A percentile compares a stretch with the other conserved stretches of the same genome.
These are phyloP conservation scores for Heterodera filipjevi DNA, from an alignment of 2,888 invertebrate species.

Conservation along the genomic window DNA sequence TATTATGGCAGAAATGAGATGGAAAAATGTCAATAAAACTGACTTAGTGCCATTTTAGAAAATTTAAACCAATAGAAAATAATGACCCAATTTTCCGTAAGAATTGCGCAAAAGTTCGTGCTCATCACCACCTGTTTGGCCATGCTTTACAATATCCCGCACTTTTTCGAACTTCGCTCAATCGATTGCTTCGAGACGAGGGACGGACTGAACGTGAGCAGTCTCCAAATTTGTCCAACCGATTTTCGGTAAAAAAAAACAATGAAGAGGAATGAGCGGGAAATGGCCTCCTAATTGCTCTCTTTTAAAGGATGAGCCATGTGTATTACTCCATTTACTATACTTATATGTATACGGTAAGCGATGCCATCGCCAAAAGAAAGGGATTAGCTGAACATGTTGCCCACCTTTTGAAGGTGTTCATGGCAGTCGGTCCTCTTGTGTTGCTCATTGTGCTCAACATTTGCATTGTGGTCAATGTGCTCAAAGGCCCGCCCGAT, in stretches of 20 bases:
- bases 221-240: conserved; percentile 54
- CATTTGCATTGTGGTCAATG: conserved; percentile 55
- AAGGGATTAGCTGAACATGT: neutral
- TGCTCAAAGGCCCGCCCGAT: conserved; percentile 36
- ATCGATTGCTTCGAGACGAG: conserved; percentile 47
- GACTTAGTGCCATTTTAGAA: too few species aligned
- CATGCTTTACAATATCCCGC: conserved; percentile 61
- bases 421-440: conserved; percentile 63
- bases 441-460: conserved; percentile 59
- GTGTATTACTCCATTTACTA: conserved; percentile 63
- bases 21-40: too few species aligned
- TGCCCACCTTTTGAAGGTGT: conserved; percentile 43
- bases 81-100: conserved; percentile 31
- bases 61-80: too few species aligned
- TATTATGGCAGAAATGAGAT: too few species aligned
- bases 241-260: conserved; percentile 37
- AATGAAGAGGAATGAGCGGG: neutral
- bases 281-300: neutral
- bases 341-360: conserved; percentile 51
- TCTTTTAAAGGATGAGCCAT: conserved; percentile 41
- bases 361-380: neutral
- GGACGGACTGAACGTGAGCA: conserved; percentile 22
- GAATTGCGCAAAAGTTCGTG: conserved; percentile 58
- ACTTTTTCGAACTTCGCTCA: conserved; percentile 56
- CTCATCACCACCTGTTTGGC: conserved; percentile 49